Conservation (phyloP, 2,888 invertebrate genomes). For the Tenthredo distinguenda region DNA sequence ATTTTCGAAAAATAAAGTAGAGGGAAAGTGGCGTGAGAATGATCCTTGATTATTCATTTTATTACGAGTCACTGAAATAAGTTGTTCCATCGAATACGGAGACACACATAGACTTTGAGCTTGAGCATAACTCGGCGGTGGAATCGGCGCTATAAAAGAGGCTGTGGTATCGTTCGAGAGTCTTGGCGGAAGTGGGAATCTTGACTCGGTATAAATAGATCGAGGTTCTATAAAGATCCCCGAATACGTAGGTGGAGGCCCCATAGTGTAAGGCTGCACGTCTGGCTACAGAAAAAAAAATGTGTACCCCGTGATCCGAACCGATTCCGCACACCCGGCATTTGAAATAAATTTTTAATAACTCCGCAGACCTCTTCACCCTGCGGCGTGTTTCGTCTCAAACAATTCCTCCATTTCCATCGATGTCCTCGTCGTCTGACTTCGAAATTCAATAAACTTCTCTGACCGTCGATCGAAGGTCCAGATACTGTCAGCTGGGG, state of each 20-base stretch:
- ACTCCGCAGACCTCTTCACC: conserved; percentile 24
- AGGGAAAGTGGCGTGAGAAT: neutral
- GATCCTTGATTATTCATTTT: neutral
- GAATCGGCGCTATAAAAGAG: conserved; percentile 58
- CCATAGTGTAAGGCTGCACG: conserved; percentile 51
- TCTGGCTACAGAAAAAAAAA: neutral
- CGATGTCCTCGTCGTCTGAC: conserved; percentile 1
- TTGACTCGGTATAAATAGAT: conserved; percentile 54
- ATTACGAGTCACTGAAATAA: conserved; percentile 59
- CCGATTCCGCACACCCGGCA: neutral
- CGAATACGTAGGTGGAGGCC: conserved; percentile 61
- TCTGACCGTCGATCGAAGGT: conserved; percentile 20
- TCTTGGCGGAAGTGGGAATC: conserved; percentile 34
- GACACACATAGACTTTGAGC: conserved; percentile 57
- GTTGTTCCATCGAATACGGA: conserved; percentile 58
- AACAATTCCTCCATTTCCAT: conserved; percentile 34
- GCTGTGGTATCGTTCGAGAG: conserved; percentile 43
- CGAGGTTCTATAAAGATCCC: conserved; percentile 54
- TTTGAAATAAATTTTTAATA: conserved; percentile 18
- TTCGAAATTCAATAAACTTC: conserved; percentile 15
- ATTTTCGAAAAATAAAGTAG: neutral
- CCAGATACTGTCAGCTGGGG: neutral
- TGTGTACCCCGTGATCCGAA: neutral
- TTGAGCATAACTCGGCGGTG: conserved; percentile 62
- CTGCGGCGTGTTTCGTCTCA: conserved; percentile 15